Conservation (phyloP, 1,140 invertebrate species). For the Drosophila willistoni region DNA sequence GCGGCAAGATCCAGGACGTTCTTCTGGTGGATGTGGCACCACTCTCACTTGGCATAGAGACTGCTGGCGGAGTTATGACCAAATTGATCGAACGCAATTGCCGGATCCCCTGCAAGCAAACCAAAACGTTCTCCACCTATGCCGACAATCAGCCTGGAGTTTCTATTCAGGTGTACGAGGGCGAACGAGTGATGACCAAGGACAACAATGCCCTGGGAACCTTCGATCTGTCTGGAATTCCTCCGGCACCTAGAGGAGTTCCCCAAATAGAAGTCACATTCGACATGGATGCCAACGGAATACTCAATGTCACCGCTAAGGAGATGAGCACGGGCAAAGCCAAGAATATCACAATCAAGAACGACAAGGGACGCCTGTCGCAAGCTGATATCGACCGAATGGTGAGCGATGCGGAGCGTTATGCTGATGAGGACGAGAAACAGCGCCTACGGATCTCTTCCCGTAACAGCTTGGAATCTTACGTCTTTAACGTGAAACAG, state of each 20-base stretch:
- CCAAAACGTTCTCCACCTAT: conserved; percentile 87
- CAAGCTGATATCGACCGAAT: conserved; percentile 91
- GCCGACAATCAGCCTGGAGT: conserved; percentile 89
- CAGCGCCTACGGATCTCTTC: conserved; percentile 87
- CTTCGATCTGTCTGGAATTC: conserved; percentile 91
- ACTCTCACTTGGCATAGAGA: conserved; percentile 86
- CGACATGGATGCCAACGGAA: conserved; percentile 86
- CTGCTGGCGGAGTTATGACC: conserved; percentile 86
- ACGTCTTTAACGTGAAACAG: conserved; percentile 89
- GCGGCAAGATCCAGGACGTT: conserved; percentile 89
- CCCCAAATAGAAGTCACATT: conserved; percentile 90
- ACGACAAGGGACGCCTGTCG: conserved; percentile 91
- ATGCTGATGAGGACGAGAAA: conserved; percentile 86
- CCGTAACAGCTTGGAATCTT: conserved; percentile 87
- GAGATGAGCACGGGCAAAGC: conserved; percentile 85
- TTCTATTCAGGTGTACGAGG: conserved; percentile 88
- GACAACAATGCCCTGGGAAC: conserved; percentile 91
- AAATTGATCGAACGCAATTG: conserved; percentile 87
- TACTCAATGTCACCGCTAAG: conserved; percentile 86
- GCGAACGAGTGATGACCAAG: conserved; percentile 88
- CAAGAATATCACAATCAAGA: conserved; percentile 92
- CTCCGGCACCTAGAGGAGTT: conserved; percentile 91
- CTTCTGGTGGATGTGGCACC: conserved; percentile 86
- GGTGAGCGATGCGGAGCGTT: conserved; percentile 71
- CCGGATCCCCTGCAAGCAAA: conserved; percentile 87